phyloP scores from a whole-genome alignment of 2,113 vertebrate species.

The Xenopus tropicalis region UCB_Xtro_10.0 CM004450.2:22603501-22604000 shows the following conservation, averaged over 20 bases:
- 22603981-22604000: slow-evolving; percentile 87
- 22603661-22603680: too few relatives aligned
- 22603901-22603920: slow-evolving; percentile 56
- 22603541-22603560: too few relatives aligned
- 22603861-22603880: slow-evolving; percentile 72
- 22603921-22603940: background rate
- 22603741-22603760: slow-evolving; percentile 71
- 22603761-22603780: slow-evolving; percentile 66
- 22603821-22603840: slow-evolving; percentile 70
- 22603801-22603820: slow-evolving; percentile 92
- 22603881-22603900: slow-evolving; percentile 81
- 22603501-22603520: too few relatives aligned
- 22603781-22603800: slow-evolving; percentile 72
- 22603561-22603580: too few relatives aligned
- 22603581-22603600: too few relatives aligned
- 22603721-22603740: slow-evolving; percentile 80
- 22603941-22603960: too few relatives aligned
- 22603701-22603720: slow-evolving; percentile 76
- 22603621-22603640: too few relatives aligned
- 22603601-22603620: too few relatives aligned
- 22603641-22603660: too few relatives aligned
- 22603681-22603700: slow-evolving; percentile 21
- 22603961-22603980: slow-evolving; percentile 36
- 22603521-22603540: too few relatives aligned
- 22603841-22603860: slow-evolving; percentile 76